Conservation (phyloP, 2,113 vertebrate genomes). For the Pycnonotus jocosus region DNA sequence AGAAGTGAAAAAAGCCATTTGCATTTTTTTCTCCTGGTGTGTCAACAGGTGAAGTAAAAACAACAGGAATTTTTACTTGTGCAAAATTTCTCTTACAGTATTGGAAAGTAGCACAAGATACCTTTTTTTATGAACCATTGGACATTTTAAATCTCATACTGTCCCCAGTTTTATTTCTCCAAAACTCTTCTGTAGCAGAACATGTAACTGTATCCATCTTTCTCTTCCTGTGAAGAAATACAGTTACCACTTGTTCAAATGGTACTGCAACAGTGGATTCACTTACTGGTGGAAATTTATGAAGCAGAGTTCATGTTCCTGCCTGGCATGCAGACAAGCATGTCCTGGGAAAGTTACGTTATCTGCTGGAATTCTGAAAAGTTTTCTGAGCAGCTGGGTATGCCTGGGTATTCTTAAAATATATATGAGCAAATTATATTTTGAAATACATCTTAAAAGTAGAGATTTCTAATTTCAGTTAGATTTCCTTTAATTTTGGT, state of each 20-base stretch:
- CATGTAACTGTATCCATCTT: neutral
- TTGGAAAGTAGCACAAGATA: neutral
- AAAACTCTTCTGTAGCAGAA: neutral
- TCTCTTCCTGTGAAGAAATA: neutral
- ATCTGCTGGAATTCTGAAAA: neutral
- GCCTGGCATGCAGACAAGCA: neutral
- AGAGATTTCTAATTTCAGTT: neutral
- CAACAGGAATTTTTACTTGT: neutral
- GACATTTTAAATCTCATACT: neutral
- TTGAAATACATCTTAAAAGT: neutral
- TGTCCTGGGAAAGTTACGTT: neutral
- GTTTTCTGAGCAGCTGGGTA: neutral
- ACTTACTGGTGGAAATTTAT: neutral
- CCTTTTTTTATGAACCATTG: neutral
- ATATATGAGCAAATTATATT: neutral
- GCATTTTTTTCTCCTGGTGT: neutral
- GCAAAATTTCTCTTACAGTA: neutral
- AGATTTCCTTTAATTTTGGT: neutral
- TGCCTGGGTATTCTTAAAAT: neutral
- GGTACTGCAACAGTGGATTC: neutral
- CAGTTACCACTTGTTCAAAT: neutral
- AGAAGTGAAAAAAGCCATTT: neutral
- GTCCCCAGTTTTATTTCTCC: neutral
- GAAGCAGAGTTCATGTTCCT: neutral
- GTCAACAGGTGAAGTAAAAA: neutral